Evolutionary conservation across 2,797 vertebrate species (phyloP), one percentile per base, ranked within the genome.

Genomic region (Chaetodon trifasciatus): DNA sequence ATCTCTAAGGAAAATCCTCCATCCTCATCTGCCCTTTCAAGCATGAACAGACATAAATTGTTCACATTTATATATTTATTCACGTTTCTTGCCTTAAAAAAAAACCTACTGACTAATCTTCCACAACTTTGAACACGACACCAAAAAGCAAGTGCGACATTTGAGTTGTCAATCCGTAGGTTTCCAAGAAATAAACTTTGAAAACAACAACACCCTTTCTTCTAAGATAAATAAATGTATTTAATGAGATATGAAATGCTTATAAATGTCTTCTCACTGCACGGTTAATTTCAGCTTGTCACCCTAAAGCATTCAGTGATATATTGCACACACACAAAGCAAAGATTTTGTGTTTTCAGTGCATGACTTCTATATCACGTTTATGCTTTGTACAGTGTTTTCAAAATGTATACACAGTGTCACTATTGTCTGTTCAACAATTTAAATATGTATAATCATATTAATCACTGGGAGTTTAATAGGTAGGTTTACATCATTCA

Each of bases 161-260:
- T 86, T 91, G 70, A 84, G 79, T 83, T 77, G 80, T 89, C 79
- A 74, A 82, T 89, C 78, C 78, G 67, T 88, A 67, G 70, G 63
- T 75, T 81, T 87, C 62, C 79, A 85, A 66, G 83, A 67, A 67
- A 84, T 42, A 76, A 86, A 85, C 74, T 86, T 87, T 83, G 74
- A 81, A 77, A 68, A 81, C 69, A 81, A 93, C 83, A 91, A 81
- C 64, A 66, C 50, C 40, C 63, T 85, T 82, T 70, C 76, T 85
- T 79, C 70, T 79, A 92, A 94, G 92, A 94, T 91, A 94, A 93
- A 95, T 94, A 94, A 89, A 93, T 92, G 85, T 92, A 94, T 95
- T 95, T 92, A 94, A 95, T 94, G 93, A 95, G 92, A 94, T 95
- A 94, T 93, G 91, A 91, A 93, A 94, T 85, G 89, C 89, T 90